phyloP scores from a whole-genome alignment of 2,888 invertebrate genomes.

The Icerya purchasi region DNA sequence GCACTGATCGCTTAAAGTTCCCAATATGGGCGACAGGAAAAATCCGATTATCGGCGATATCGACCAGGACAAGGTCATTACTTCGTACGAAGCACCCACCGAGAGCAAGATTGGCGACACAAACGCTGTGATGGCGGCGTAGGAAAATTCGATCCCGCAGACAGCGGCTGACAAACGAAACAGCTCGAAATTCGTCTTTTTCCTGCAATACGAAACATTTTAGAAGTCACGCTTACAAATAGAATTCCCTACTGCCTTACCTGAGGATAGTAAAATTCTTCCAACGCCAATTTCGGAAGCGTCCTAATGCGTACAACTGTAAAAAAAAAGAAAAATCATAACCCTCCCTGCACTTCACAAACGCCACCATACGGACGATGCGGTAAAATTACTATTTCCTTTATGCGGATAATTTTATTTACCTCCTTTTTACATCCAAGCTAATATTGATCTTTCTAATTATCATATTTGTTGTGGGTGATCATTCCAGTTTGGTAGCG shows the following conservation, averaged over 20 bases:
- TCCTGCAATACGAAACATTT: slow-evolving; percentile 31
- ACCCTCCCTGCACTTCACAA: not conserved
- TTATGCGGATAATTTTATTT: too few relatives aligned
- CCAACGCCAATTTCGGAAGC: too few relatives aligned
- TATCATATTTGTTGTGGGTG: too few relatives aligned
- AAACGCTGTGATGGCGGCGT: slow-evolving; percentile 92
- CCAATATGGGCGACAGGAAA: slow-evolving; percentile 77
- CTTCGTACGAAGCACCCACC: slow-evolving; percentile 75
- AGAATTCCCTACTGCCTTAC: not conserved
- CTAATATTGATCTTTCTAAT: too few relatives aligned
- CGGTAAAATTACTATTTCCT: too few relatives aligned
- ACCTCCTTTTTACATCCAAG: too few relatives aligned
- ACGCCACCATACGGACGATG: too few relatives aligned
- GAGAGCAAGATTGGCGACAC: slow-evolving; percentile 83
- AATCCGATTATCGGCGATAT: slow-evolving; percentile 83
- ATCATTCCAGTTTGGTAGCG: too few relatives aligned
- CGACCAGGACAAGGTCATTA: slow-evolving; percentile 92
- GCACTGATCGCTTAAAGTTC: slow-evolving; percentile 80
- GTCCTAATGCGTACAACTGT: not conserved
- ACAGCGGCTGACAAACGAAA: slow-evolving; percentile 79
- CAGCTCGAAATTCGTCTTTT: slow-evolving; percentile 56
- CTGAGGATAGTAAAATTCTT: too few relatives aligned
- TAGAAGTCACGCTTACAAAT: not conserved
- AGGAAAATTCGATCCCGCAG: slow-evolving; percentile 93
- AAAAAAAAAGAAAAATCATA: not conserved